These are phyloP conservation scores for Hycleus cichorii DNA, from an alignment of 1,140 invertebrate genomes.

Conservation along the genomic window DNA sequence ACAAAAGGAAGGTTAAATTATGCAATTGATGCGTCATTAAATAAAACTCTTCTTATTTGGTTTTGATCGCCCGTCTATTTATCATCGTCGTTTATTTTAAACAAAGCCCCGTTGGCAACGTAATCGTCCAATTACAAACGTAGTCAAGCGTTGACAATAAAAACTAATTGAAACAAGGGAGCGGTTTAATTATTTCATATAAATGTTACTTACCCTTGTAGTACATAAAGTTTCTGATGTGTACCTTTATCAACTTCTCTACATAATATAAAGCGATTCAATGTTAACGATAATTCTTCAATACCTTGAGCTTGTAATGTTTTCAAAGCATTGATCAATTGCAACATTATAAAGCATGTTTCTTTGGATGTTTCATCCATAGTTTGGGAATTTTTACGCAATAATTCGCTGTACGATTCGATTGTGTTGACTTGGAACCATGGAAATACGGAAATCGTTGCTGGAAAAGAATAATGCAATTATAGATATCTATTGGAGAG, in stretches of 20 bases:
- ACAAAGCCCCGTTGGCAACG: too few relatives aligned
- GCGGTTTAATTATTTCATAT: neutral
- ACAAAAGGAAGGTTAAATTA: too few relatives aligned
- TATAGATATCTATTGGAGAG: too few relatives aligned
- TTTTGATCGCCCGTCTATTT: too few relatives aligned
- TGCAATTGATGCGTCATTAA: too few relatives aligned
- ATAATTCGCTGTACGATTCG: constrained; percentile 52
- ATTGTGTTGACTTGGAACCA: constrained; percentile 62
- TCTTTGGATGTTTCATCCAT: constrained; percentile 36
- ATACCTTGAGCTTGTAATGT: constrained; percentile 75
- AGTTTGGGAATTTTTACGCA: constrained; percentile 45
- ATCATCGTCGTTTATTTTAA: too few relatives aligned
- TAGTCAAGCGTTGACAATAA: too few relatives aligned
- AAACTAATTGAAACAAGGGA: neutral
- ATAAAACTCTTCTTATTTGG: too few relatives aligned
- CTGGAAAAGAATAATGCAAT: constrained; percentile 42
- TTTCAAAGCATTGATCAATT: constrained; percentile 72
- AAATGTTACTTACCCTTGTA: constrained; percentile 55
- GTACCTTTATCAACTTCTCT: constrained; percentile 50
- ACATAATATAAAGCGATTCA: constrained; percentile 57
- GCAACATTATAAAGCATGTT: constrained; percentile 64
- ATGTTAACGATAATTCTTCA: constrained; percentile 61
- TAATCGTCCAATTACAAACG: too few relatives aligned
- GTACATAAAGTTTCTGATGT: constrained; percentile 57
- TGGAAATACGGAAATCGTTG: constrained; percentile 65